Percentiles rank a stretch among this genome's conserved stretches.
These are phyloP conservation scores for Rana temporaria DNA, from an alignment of 2,113 vertebrate genomes.

Conservation along the genomic window DNA sequence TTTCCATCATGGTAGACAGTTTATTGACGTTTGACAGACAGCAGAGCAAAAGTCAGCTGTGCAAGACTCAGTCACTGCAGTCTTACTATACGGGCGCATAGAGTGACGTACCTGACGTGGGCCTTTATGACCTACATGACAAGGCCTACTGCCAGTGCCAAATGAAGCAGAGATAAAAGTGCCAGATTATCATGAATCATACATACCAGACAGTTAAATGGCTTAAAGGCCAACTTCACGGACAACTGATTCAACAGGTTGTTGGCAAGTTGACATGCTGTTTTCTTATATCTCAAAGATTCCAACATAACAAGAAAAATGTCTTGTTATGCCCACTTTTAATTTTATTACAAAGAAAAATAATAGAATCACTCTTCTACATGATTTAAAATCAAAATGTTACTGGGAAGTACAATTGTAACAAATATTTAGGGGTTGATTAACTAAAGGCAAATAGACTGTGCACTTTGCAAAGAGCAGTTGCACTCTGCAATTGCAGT, in stretches of 20 bases:
- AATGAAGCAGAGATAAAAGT: not conserved
- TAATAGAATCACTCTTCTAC: no score
- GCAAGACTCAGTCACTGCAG: no score
- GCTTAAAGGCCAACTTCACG: not conserved
- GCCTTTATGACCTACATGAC: not conserved
- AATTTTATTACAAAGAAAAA: no score
- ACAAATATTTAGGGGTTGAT: no score
- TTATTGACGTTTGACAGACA: constrained; percentile 4
- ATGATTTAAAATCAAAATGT: no score
- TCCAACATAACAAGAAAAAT: no score
- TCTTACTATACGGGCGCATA: not conserved
- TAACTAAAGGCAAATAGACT: no score
- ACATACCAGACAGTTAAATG: not conserved
- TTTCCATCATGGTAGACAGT: not conserved
- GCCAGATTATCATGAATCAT: not conserved
- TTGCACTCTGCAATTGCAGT: no score
- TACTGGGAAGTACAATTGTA: no score
- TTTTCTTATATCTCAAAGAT: not conserved
- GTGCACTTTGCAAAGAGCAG: no score
- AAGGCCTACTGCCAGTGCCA: not conserved
- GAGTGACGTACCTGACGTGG: constrained; percentile 17
- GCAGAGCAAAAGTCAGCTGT: not conserved
- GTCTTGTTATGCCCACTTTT: no score
- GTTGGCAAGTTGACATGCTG: not conserved
- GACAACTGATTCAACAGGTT: not conserved